Percentiles rank a stretch among this genome's conserved stretches.
Evolutionary conservation across 92 coral and sea anemone species (phyloP).

Genomic region (Hydrozoanthus gracilis): DNA sequence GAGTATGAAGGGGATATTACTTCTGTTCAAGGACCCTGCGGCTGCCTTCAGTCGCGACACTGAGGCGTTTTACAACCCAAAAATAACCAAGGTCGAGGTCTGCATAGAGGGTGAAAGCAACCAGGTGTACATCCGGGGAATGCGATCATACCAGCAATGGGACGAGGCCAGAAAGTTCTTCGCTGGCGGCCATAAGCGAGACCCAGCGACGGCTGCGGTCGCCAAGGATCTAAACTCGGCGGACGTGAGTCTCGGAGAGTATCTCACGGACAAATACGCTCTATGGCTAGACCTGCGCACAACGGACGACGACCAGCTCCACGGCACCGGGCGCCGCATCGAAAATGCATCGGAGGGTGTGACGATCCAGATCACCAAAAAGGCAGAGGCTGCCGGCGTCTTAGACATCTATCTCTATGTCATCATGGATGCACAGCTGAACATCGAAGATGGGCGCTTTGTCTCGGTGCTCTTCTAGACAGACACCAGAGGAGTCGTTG

Average conservation of each 20-base stretch:
- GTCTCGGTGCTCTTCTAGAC: neutral
- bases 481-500: neutral
- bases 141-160: conserved; percentile 28
- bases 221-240: neutral
- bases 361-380: neutral
- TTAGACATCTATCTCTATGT: neutral
- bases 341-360: neutral
- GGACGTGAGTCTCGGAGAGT: neutral
- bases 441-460: no score
- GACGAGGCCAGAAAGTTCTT: conserved; percentile 3
- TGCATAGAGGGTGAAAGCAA: neutral
- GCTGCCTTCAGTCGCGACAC: neutral
- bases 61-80: neutral
- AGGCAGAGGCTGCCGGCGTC: neutral
- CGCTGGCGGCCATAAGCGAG: conserved; percentile 30
- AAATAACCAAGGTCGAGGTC: conserved; percentile 1
- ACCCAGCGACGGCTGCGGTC: no score
- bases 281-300: neutral
- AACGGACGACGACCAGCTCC: no score
- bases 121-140: conserved; percentile 11
- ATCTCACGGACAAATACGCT: neutral
- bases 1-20: neutral
- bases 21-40: neutral
- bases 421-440: neutral
- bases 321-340: neutral